Base-by-base conservation (phyloP, 2,113 vertebrate species). In the Oostethus manadensis region DNA sequence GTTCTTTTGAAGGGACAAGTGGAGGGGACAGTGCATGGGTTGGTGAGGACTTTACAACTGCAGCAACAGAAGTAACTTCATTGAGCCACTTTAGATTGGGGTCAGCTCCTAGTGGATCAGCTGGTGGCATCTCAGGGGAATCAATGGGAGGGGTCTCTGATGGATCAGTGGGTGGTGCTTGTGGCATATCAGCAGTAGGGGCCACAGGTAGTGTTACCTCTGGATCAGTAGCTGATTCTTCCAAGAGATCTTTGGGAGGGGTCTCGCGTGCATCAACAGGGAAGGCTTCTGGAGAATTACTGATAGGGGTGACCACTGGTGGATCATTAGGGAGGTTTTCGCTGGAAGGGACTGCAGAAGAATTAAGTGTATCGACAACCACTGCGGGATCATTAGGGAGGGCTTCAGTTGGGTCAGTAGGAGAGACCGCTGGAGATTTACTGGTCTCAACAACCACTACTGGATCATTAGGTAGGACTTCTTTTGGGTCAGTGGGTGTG, bases 41-140 rank as follows among this genome's bases (percentile, higher is more conserved):
- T 13, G 70, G 77, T 43, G 86, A 88, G 17, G 84, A 85, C 64
- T 82, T 85, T 68, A 77, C 60, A 74, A 73, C 64, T 49, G 62
- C 71, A 40, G 56, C 56, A 3, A 68, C 55, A 45, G 85, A 80
- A 55, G 14, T 35, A 1, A 58, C 54, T 56, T 49, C 71, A 33
- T 63, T 33, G 15, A 65, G 49, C 1, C 43, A 67, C 33, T 84
- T 70, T 62, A 50, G 58, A 11, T 71, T 70, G 1, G 76, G 61
- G 35, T 66, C 65, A 56, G 43, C 58, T 48, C 68, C 51, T 44
- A 45, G 63, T 55, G 74, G 72, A 59, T 78, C 55, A 62, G 43
- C 70, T 51, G 65, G 51, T 29, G 71, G 77, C 48, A 70, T 75
- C 56, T 76, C 75, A 68, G 80, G 79, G 64, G 85, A 84, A 56